Conservation (phyloP, 2,888 invertebrate species). For the Agonopterix arenella region DNA sequence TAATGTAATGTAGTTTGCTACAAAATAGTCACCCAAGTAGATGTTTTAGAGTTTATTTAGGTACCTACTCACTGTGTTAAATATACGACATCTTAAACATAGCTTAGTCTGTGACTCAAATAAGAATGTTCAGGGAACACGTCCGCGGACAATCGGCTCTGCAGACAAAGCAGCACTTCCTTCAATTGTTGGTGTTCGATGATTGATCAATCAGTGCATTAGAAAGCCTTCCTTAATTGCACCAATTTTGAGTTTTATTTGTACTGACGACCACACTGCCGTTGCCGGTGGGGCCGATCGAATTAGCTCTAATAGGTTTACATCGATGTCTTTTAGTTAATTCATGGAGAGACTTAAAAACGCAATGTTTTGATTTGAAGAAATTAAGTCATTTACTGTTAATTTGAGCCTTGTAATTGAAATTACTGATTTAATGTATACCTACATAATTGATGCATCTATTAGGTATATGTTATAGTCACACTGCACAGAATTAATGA, state of each 20-base stretch:
- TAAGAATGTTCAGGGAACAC: conserved; percentile 34
- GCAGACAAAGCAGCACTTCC: conserved; percentile 56
- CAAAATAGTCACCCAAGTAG: no score
- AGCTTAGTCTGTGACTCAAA: conserved; percentile 22
- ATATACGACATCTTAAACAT: no score
- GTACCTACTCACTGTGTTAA: no score
- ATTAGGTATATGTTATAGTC: no score
- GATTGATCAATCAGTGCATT: conserved; percentile 74
- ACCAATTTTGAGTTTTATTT: conserved; percentile 59
- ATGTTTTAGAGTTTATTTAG: no score
- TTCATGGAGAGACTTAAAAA: neutral
- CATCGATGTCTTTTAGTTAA: conserved; percentile 1
- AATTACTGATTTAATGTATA: no score
- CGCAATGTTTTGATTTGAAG: neutral
- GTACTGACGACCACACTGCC: conserved; percentile 41
- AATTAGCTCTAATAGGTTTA: conserved; percentile 9
- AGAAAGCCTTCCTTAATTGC: conserved; percentile 67
- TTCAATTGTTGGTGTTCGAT: conserved; percentile 58
- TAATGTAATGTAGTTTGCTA: no score
- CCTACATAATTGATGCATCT: no score
- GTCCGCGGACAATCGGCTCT: conserved; percentile 47
- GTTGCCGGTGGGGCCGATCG: conserved; percentile 9
- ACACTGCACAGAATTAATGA: no score
- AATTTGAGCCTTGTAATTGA: no score
- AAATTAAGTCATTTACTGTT: neutral